Conservation (phyloP, 2,797 vertebrate species). For the Varecia variegata region DNA sequence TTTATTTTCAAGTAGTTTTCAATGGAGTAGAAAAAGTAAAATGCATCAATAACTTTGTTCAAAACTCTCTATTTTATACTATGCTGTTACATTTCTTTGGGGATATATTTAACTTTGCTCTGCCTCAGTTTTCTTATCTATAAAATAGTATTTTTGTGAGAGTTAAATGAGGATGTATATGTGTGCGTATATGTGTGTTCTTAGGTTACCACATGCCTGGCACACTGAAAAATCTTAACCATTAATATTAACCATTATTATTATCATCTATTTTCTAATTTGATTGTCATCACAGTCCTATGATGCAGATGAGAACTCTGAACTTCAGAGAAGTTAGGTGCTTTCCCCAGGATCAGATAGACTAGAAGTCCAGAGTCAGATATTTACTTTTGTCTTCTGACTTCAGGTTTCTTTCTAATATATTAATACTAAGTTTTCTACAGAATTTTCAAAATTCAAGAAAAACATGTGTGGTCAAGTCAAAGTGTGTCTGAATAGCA, state of each 20-base stretch:
- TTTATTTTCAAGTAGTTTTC: background rate
- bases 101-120: background rate
- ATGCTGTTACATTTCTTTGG: background rate
- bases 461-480: background rate
- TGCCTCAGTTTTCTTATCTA: background rate
- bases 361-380: background rate
- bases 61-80: background rate
- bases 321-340: background rate
- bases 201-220: background rate
- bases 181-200: background rate
- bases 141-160: background rate
- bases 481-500: background rate
- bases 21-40: background rate
- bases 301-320: background rate
- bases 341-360: background rate
- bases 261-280: background rate
- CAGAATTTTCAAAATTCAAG: background rate
- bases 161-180: background rate
- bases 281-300: background rate
- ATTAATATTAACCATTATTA: background rate
- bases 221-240: background rate
- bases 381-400: background rate
- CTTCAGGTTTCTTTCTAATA: background rate
- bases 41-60: background rate
- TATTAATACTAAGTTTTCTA: background rate